Percentiles rank a stretch among this genome's conserved stretches.
Evolutionary conservation across 2,888 invertebrate species (phyloP).

Genomic region (Merodon equestris): DNA sequence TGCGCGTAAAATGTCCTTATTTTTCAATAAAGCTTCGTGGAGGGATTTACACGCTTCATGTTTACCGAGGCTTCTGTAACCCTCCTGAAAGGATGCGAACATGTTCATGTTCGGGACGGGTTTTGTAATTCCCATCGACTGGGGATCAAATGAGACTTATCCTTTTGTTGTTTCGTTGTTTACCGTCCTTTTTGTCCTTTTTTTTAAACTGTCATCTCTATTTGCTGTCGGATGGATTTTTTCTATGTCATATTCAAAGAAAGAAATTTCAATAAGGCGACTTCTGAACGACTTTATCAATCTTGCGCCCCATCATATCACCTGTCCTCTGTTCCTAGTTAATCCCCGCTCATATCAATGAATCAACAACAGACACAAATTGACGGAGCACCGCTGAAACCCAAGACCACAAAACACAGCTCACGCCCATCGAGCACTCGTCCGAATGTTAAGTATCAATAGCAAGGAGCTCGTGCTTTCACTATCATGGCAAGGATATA

Average conservation of each 20-base stretch:
- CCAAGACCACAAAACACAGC: conserved; percentile 44
- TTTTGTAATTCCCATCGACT: conserved; percentile 32
- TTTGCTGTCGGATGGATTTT: background rate
- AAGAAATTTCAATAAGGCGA: background rate
- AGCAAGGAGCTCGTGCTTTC: conserved; percentile 45
- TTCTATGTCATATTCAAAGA: background rate
- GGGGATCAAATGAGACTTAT: conserved; percentile 50
- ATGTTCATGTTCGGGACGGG: too few relatives aligned
- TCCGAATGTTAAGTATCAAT: conserved; percentile 65
- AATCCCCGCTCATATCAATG: conserved; percentile 62
- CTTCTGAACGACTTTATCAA: too few relatives aligned
- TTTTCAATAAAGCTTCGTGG: conserved; percentile 66
- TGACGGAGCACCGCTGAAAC: conserved; percentile 53
- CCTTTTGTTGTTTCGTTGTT: conserved; percentile 24
- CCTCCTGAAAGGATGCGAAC: conserved; percentile 2
- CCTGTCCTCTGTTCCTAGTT: too few relatives aligned
- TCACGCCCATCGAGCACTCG: background rate
- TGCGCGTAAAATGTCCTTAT: conserved; percentile 60
- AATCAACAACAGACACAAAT: conserved; percentile 63
- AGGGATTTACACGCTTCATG: conserved; percentile 36
- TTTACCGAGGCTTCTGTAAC: conserved; percentile 52
- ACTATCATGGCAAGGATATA: conserved; percentile 26
- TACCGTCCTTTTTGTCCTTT: conserved; percentile 16
- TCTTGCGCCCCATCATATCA: too few relatives aligned
- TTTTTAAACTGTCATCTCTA: conserved; percentile 19